phyloP scores from a whole-genome alignment of 2,113 vertebrate species.

The Vulpes lagopus region DNA sequence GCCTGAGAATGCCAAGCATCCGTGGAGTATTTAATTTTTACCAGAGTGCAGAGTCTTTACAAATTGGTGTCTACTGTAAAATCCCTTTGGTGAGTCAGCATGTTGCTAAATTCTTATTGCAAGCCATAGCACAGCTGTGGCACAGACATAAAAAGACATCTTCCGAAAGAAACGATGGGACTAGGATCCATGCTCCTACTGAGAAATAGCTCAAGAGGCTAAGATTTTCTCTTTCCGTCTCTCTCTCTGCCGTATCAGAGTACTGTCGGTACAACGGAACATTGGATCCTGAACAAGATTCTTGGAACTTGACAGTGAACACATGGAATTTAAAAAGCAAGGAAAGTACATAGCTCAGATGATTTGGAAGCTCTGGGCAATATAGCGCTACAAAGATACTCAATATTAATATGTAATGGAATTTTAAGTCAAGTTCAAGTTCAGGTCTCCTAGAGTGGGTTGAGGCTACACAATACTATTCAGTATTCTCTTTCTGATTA shows the following conservation, averaged over 20 bases:
- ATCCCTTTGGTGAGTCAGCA: neutral
- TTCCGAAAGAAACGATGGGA: slow-evolving; percentile 52
- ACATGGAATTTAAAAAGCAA: slow-evolving; percentile 52
- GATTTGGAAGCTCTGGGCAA: neutral
- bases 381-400: neutral
- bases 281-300: slow-evolving; percentile 46
- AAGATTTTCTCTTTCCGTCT: neutral
- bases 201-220: slow-evolving; percentile 59
- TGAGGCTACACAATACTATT: neutral
- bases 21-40: slow-evolving; percentile 51
- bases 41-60: neutral
- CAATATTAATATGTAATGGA: slow-evolving; percentile 51
- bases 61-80: slow-evolving; percentile 41
- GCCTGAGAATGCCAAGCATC: slow-evolving; percentile 4
- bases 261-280: neutral
- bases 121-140: slow-evolving; percentile 57
- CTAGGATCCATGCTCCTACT: neutral
- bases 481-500: neutral
- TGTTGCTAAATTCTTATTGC: slow-evolving; percentile 66
- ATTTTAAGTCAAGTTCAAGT: slow-evolving; percentile 61
- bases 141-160: slow-evolving; percentile 62
- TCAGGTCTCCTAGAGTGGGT: neutral
- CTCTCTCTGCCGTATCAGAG: neutral
- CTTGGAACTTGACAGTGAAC: slow-evolving; percentile 46
- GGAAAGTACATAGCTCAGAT: slow-evolving; percentile 41